Evolutionary conservation across 2,888 invertebrate genomes (phyloP), one percentile per base, ranked within the genome.

Genomic region (Thymelicus lineola): DNA sequence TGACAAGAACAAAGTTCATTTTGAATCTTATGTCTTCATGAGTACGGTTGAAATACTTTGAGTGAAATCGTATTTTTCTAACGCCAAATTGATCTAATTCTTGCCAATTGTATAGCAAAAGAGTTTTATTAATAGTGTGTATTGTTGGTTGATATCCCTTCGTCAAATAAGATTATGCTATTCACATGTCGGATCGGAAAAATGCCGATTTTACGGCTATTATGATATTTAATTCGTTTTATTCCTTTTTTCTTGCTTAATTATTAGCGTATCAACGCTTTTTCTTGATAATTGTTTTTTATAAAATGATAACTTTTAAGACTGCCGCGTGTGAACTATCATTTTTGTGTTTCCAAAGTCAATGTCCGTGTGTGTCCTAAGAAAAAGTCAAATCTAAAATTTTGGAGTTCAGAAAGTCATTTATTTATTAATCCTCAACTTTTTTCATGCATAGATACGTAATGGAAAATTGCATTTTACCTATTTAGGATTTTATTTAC

Each of bases 151-250:
- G 78, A 78, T 80, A 79, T 75, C 74, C 75, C 75, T 76, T 81
- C 76, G 73, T 74, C 59, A 63, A 75, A 71, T 72, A 63, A 76
- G 85, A 87, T 86, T 82, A 81, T 70, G 62, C 73, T 66, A 70
- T 77, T 77, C 69, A 72, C 1, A 53, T 12, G 59, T 72, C 67
- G 61, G n/a, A 28, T 66, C 42, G 60, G 57, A 74, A 73, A 75
- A 75, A 70, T 72, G 61, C 58, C 58, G 73, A 78, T 79, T 79
- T 76, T 74, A 77, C 75, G 79, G 70, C 73, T 72, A 58, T 67
- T 71, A 62, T 63, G 42, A 48, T 71, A 28, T 65, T 71, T 58
- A 38, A 71, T 71, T 69, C 36, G 6, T 55, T 55, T 35, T 55
- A 58, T 59, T 38, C 28, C 15, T 69, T 57, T 20, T 62, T 68